Percentiles rank a stretch among this genome's conserved stretches.
Conservation (phyloP, 1,140 invertebrate genomes). For the Aphelinus atriplicis region DNA sequence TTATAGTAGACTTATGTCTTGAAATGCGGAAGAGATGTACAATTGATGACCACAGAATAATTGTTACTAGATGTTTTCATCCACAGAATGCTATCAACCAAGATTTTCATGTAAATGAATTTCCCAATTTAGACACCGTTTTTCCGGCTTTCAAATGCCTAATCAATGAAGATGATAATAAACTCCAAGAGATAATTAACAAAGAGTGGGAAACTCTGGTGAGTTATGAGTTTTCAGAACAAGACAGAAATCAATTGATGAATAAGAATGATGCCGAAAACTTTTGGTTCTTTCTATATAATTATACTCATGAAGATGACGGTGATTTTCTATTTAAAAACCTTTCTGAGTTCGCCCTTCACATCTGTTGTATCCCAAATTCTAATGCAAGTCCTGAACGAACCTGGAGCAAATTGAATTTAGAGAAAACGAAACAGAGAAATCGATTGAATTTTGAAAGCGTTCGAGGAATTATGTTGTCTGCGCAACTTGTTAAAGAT, state of each 20-base stretch:
- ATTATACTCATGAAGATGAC: neutral
- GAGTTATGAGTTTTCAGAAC: neutral
- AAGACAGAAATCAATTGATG: no score
- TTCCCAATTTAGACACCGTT: no score
- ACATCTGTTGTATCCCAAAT: neutral
- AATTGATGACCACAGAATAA: no score
- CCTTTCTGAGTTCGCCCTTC: neutral
- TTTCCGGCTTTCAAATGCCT: neutral
- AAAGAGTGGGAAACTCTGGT: neutral
- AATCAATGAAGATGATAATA: neutral
- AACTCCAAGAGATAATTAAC: neutral
- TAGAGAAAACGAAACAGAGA: neutral
- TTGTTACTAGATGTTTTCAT: no score
- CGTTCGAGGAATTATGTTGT: neutral
- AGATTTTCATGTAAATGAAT: no score
- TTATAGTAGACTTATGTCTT: no score
- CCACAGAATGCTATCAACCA: no score
- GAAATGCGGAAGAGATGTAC: no score
- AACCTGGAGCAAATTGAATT: neutral
- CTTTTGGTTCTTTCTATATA: neutral
- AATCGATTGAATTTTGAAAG: conserved; percentile 3
- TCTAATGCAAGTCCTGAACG: conserved; percentile 2
- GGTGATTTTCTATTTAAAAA: neutral
- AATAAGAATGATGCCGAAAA: neutral
- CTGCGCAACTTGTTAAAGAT: conserved; percentile 6